Evolutionary conservation across 2,888 invertebrate species (phyloP), one percentile per base, ranked within the genome.

Genomic region (Phymatocera aterrima): DNA sequence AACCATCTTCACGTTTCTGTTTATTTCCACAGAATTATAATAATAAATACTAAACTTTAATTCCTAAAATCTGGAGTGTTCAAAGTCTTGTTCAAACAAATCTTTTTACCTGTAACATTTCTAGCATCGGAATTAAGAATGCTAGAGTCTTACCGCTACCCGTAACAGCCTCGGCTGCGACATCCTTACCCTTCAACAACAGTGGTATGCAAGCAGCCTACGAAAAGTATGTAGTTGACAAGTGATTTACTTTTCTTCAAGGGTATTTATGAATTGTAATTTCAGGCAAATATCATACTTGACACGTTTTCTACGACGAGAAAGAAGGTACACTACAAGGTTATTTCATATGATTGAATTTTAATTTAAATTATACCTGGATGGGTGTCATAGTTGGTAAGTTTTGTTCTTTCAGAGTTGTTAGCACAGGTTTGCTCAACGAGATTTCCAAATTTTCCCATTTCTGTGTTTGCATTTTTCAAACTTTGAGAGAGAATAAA

Each of bases 61-160:
- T n/a, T n/a, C n/a, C n/a, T n/a, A n/a, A n/a, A n/a, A n/a, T n/a
- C n/a, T n/a, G n/a, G n/a, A n/a, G n/a, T 10, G 46, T 70, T 24
- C 54, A 1, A n/a, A 37, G 6, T 8, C 15, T 51, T 31, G 40
- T 37, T 61, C 31, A 78, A 24, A 74, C 5, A 2, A 34, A 21
- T 40, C 21, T 75, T 46, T 40, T 51, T 85, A 91, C 91, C 86
- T 92, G 91, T 70, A 99, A 91, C 85, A 98, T 94, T 91, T 99
- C 97, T 72, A 99, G 86, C 86, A 98, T 90, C 0, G 99, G 99
- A 60, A 99, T 94, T 12, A 99, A 91, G 91, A 99, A 99, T 0
- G 99, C 98, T 51, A 99, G 91, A 0, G 99, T 99, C 92, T 99
- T 99, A 0, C 99, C 99, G 82, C 99, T 99, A 3, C 99, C 99